Conservation (phyloP, 2,113 vertebrate species). For the Charadrius vociferus region DNA sequence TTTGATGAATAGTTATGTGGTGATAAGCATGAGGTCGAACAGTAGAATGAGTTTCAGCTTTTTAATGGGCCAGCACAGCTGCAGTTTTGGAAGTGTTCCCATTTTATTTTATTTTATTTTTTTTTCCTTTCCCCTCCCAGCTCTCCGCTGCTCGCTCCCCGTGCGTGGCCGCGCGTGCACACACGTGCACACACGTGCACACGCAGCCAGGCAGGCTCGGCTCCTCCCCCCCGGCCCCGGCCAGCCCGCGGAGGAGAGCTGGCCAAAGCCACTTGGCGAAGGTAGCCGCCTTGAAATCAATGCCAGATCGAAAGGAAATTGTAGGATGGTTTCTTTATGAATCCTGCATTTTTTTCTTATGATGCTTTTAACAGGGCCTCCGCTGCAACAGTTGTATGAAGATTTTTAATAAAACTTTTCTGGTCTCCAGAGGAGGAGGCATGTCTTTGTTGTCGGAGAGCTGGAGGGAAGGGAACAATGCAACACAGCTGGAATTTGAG, state of each 20-base stretch:
- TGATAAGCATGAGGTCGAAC: conserved; percentile 88
- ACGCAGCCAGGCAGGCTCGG: not conserved
- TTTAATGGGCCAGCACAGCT: conserved; percentile 85
- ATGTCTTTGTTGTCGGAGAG: conserved; percentile 78
- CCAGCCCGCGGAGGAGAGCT: conserved; percentile 24
- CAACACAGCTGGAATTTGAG: conserved; percentile 73
- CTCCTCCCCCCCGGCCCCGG: not conserved
- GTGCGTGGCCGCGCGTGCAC: not conserved
- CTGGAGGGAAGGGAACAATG: conserved; percentile 74
- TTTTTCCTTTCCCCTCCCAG: not conserved
- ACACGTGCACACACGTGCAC: not conserved
- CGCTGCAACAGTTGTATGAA: conserved; percentile 72
- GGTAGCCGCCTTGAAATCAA: conserved; percentile 75
- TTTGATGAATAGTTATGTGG: conserved; percentile 94
- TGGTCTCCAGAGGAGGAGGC: conserved; percentile 76
- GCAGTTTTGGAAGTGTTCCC: conserved; percentile 82
- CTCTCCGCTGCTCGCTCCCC: not conserved
- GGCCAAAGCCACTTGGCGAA: conserved; percentile 49
- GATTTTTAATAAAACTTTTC: conserved; percentile 81
- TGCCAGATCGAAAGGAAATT: conserved; percentile 76
- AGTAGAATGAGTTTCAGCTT: conserved; percentile 83
- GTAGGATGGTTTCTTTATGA: conserved; percentile 73
- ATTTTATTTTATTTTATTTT: conserved; percentile 9
- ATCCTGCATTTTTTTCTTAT: conserved; percentile 56
- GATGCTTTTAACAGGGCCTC: conserved; percentile 70